Base-by-base conservation (phyloP, 1,140 invertebrate species). In the Melipona quadrifasciata region DNA sequence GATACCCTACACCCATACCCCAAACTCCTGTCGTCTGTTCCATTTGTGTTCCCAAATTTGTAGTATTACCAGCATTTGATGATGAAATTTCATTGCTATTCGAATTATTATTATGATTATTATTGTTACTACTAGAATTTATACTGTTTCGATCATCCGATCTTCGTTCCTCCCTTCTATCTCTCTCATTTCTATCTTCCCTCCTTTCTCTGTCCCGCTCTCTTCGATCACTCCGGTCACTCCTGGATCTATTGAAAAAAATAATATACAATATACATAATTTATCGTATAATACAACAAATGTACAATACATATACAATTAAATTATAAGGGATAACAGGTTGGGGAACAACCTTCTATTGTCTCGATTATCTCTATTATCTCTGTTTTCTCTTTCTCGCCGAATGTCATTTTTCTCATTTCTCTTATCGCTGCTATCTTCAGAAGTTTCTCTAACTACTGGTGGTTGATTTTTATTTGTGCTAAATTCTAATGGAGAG, bases 401-500 rank as follows among this genome's bases (percentile, higher is more conserved):
- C 71, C 92, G 92, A 80, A 85, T 90, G n/a, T 95, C 93, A 90
- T 90, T 94, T 83, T 95, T 95, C 3, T 95, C 93, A 65, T 77
- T 92, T 80, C 94, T 93, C 70, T 94, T 93, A 58, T 95, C 93
- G 68, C 89, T 93, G 65, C 82, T 90, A 39, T 95, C 95, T n/a
- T 95, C 95, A 17, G 92, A 90, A 58, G 83, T 94, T 70, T 95
- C 94, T n/a, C 93, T 92, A 39, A 95, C 91, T 84, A 95, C 94
- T 11, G 96, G 95, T 24, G 96, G 96, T 89, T 96, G 96, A 92
- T 95, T 96, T 92, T 97, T 97, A 89, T 96, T 96, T 53, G 95
- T 95, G 88, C 96, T 96, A 89, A 97, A 97, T 90, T 97, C 96
- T 51, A 97, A 90, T 10, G 96, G 96, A 71, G 95, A 95, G 91